Base-by-base conservation (phyloP, 92 coral and sea anemone genomes). In the Epizoanthus ramosus region DNA sequence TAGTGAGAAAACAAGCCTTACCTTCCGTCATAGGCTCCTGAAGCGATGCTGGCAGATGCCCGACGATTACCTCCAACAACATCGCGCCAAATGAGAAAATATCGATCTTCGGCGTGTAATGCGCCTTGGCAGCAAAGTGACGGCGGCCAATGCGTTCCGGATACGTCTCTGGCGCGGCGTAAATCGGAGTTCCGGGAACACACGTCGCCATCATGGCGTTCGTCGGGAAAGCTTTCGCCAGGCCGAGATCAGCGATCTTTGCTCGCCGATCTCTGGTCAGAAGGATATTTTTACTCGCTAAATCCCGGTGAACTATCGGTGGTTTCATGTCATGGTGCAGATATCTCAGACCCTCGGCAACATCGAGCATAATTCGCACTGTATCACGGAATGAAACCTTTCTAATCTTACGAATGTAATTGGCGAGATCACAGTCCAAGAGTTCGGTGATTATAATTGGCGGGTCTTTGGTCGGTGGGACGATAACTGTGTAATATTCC, bases 131-230 rank as follows among this genome's bases (percentile, higher is more conserved):
- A 1, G 73, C 75, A 73, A 41, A 67, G 14, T 28, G 75, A 73
- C 66, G 69, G 61, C 75, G 68, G 12, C 85, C 88, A 3, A 71
- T 45, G 43, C 65, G 57, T 60, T 56, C 69, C 6, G 97, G 92
- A 24, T 87, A 89, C 10, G 98, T 93, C 63, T 93, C 98, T 59
- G 98, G 98, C 15, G 98, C 98, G 16, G 95, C 91, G 63, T 93
- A 93, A 10, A 93, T 79, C 18, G 87, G 93, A 0, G 95, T 89
- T 9, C 98, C 98, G 12, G 94, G 93, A 24, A 88, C 87, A 13
- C 88, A 89, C 0, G 95, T 91, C 22, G 98, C 98, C 66, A 86
- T 84, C 98, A 93, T 93, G 12, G 98, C 94, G 57, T 90, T 92
- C 1, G 88, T 81, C 0, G 98, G 92, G 79, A 93, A 93, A 19